Evolutionary conservation across 2,113 vertebrate species (phyloP), one percentile per base, ranked within the genome.

Genomic region (Pavo muticus): DNA sequence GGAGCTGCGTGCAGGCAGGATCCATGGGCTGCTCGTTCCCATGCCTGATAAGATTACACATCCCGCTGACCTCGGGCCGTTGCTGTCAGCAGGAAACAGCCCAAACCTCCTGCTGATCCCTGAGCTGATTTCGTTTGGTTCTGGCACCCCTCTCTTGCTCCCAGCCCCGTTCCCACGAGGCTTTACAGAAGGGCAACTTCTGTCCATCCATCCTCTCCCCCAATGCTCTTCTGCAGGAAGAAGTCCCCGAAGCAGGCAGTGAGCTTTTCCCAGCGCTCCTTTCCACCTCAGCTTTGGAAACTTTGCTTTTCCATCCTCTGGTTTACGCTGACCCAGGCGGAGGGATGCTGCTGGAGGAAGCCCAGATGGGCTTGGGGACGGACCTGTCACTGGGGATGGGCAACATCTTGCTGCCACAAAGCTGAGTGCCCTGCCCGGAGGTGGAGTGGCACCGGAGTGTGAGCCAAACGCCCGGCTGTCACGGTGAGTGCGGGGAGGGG

Each of bases 391-490:
- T 0, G 47, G 10, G 61, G 78, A 87, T 44, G 6, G 81, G 24
- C 92, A 86, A 72, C 88, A 27, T 64, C 71, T 54, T 29, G 30
- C 67, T 45, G 12, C 23, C 70, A 81, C 86, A 96, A 84, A 91
- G 85, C 74, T 45, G 63, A 70, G 59, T 50, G 76, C 79, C 65
- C 63, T 88, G 78, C 64, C 42, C 2, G 9, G 76, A 40, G 76
- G 71, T 37, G 50, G 64, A 61, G 69, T 47, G 59, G 82, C 67
- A 81, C 91, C 94, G 88, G 91, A 93, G 96, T 96, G 94, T 2
- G 91, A 97, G 94, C 65, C 93, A 95, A 95, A 91, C 11, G 89
- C 78, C 84, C 11, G 32, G 71, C 91, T 96, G 87, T 67, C 52
- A 63, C 64, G 89, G 45, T 14, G 92, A 74, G 90, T 24, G 71